Conservation (phyloP, 2,888 invertebrate genomes). For the Busseola fusca region DNA sequence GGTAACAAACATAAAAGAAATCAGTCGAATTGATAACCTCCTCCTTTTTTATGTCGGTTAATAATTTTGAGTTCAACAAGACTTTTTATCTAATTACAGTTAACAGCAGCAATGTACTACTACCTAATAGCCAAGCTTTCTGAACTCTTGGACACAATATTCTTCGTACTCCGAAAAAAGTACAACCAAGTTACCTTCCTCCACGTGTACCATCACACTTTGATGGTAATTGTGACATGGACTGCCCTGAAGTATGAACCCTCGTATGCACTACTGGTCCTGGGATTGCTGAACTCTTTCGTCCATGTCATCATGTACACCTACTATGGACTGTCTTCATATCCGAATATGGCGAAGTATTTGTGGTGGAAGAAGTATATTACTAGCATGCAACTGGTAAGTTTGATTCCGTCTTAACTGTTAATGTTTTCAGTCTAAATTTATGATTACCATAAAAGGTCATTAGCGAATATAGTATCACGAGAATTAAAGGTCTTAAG, state of each 20-base stretch:
- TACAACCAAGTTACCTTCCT: slow-evolving; percentile 93
- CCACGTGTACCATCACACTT: slow-evolving; percentile 94
- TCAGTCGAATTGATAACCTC: too few species aligned
- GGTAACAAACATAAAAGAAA: too few species aligned
- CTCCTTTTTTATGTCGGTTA: too few species aligned
- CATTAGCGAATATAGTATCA: background rate
- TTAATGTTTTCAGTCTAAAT: background rate
- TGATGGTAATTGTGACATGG: slow-evolving; percentile 89
- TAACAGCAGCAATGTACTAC: slow-evolving; percentile 80
- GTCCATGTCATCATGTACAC: slow-evolving; percentile 93
- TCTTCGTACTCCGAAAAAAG: slow-evolving; percentile 94
- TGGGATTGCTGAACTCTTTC: slow-evolving; percentile 54
- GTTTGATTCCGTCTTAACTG: slow-evolving; percentile 44
- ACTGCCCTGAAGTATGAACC: slow-evolving; percentile 75
- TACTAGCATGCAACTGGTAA: slow-evolving; percentile 92
- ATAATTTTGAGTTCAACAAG: background rate
- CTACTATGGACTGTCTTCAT: slow-evolving; percentile 92
- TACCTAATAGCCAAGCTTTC: slow-evolving; percentile 90
- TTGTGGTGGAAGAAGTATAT: slow-evolving; percentile 95
- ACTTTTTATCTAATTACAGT: slow-evolving; percentile 48
- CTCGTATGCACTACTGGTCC: slow-evolving; percentile 28
- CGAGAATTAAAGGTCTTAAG: background rate
- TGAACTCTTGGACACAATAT: slow-evolving; percentile 93
- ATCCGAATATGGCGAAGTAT: slow-evolving; percentile 91
- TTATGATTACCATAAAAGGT: background rate